These are phyloP conservation scores for Phasianus colchicus DNA, from an alignment of 2,113 vertebrate genomes.

Conservation along the genomic window DNA sequence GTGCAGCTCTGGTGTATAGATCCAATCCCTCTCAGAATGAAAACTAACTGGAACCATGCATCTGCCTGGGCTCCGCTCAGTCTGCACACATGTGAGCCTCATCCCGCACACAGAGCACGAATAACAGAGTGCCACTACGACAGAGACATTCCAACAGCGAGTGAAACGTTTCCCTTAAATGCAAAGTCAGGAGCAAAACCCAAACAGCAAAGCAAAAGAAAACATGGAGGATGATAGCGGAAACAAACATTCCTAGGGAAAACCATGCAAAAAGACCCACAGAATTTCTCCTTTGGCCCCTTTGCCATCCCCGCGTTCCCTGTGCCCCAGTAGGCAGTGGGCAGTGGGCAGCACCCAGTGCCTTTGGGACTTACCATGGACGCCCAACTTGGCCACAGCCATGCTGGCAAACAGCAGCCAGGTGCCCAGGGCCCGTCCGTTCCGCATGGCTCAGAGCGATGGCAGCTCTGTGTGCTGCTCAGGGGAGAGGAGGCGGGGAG, in stretches of 20 bases:
- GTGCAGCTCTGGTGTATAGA: not conserved
- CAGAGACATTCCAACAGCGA: not conserved
- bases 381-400: not conserved
- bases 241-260: not conserved
- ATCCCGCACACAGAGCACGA: not conserved
- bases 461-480: not conserved
- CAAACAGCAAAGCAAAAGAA: accelerated
- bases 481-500: accelerated
- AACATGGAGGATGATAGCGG: not conserved
- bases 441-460: accelerated
- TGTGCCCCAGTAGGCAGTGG: accelerated
- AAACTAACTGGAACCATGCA: not conserved
- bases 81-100: accelerated
- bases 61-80: no score
- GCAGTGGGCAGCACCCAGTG: accelerated
- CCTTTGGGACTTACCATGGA: not conserved
- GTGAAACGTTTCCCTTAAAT: not conserved
- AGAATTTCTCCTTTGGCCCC: not conserved
- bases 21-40: not conserved
- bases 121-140: not conserved
- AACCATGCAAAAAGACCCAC: accelerated
- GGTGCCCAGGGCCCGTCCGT: not conserved
- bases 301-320: not conserved
- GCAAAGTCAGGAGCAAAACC: not conserved
- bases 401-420: slow-evolving; percentile 1